Conservation (phyloP, 2,888 invertebrate species). For the Drosophila picticornis region DNA sequence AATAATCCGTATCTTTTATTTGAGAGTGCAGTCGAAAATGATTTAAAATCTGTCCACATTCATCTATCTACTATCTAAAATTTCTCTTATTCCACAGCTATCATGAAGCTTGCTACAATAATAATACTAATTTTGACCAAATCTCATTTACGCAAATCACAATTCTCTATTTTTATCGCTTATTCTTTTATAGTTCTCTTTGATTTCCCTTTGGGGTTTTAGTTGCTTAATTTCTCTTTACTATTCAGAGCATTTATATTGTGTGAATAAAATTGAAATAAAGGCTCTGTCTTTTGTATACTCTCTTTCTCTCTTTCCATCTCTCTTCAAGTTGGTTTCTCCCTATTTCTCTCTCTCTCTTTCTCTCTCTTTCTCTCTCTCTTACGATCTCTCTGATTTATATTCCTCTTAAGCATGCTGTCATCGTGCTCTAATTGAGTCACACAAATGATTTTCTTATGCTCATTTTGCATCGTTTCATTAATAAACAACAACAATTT, state of each 20-base stretch:
- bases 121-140: not conserved
- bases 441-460: constrained; percentile 55
- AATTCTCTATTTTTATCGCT: constrained; percentile 5
- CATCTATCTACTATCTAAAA: constrained; percentile 6
- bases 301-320: not conserved
- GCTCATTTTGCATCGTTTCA: constrained; percentile 54
- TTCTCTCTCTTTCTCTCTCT: not conserved
- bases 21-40: not conserved
- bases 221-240: constrained; percentile 9
- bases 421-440: constrained; percentile 70
- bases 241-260: constrained; percentile 2
- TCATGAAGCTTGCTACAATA: constrained; percentile 16
- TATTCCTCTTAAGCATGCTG: constrained; percentile 53
- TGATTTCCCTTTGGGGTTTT: not conserved
- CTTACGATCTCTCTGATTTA: constrained; percentile 9
- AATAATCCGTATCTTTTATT: not conserved
- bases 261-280: not conserved
- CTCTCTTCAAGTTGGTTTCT: not conserved
- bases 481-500: constrained; percentile 62
- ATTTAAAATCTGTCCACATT: constrained; percentile 2
- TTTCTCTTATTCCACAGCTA: not conserved
- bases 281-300: not conserved
- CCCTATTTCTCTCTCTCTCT: not conserved
- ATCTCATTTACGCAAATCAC: not conserved
- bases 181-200: constrained; percentile 18